Evolutionary conservation across 2,888 invertebrate species (phyloP).

Genomic region (Silvanus unidentatus): DNA sequence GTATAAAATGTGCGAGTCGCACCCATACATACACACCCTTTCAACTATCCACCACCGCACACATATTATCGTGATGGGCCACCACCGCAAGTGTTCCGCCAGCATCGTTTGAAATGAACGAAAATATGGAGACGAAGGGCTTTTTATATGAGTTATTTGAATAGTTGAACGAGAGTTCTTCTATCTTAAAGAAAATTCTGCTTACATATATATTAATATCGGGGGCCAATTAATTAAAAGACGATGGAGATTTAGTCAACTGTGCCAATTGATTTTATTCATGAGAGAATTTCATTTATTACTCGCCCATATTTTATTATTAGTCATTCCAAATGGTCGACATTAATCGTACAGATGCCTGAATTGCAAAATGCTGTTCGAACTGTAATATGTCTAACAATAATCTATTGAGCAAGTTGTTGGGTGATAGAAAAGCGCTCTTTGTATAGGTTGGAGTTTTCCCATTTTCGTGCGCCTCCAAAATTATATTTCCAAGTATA

Average conservation of each 20-base stretch:
- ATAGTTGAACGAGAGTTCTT: not conserved
- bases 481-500: no score
- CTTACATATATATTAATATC: no score
- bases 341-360: slow-evolving; percentile 18
- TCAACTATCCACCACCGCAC: not conserved
- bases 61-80: no score
- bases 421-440: no score
- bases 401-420: no score
- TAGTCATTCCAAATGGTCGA: slow-evolving; percentile 20
- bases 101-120: no score
- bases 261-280: slow-evolving; percentile 26
- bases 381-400: no score
- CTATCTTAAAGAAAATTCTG: no score
- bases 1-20: not conserved
- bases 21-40: not conserved
- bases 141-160: not conserved
- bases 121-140: not conserved
- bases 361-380: not conserved
- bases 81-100: not conserved
- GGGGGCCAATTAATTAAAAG: slow-evolving; percentile 21
- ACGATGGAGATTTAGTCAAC: slow-evolving; percentile 19
- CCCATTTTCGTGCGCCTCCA: no score
- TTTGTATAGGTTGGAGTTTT: no score
- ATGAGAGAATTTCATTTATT: slow-evolving; percentile 25
- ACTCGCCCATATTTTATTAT: slow-evolving; percentile 25